phyloP scores from a whole-genome alignment of 2,888 invertebrate species.

The Ernsta delagoae region DNA sequence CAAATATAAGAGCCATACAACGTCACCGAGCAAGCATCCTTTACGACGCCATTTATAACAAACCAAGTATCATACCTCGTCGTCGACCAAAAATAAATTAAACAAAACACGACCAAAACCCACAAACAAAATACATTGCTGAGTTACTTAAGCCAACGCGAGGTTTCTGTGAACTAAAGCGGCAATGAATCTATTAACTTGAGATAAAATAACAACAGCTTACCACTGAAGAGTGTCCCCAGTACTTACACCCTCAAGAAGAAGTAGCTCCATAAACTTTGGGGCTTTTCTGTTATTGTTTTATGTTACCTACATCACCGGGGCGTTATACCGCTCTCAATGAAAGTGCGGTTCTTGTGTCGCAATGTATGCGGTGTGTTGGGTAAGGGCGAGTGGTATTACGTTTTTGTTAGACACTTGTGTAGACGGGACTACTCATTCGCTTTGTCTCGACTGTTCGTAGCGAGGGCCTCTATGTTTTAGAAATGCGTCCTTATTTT shows the following conservation, averaged over 20 bases:
- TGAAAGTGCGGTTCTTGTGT: slow-evolving; percentile 22
- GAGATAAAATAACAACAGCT: slow-evolving; percentile 10
- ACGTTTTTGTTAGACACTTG: too few species aligned
- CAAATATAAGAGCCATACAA: slow-evolving; percentile 25
- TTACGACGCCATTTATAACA: slow-evolving; percentile 34
- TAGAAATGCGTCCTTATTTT: too few species aligned
- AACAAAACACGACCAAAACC: neutral
- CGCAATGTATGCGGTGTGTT: too few species aligned
- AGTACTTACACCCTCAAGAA: slow-evolving; percentile 17
- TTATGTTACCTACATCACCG: slow-evolving; percentile 33
- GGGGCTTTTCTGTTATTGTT: slow-evolving; percentile 30
- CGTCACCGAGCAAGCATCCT: slow-evolving; percentile 29
- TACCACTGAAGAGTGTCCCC: neutral
- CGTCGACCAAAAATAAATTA: slow-evolving; percentile 13
- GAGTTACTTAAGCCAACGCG: neutral
- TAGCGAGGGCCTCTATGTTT: too few species aligned
- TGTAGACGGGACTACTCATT: too few species aligned
- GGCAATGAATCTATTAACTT: slow-evolving; percentile 24
- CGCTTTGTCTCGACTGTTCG: too few species aligned
- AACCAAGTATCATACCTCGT: slow-evolving; percentile 18
- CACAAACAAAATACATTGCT: slow-evolving; percentile 23
- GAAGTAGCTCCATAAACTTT: slow-evolving; percentile 32
- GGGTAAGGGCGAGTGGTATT: too few species aligned
- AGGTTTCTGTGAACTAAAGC: neutral
- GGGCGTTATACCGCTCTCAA: slow-evolving; percentile 25